Conservation (phyloP, 2,113 vertebrate species). For the Neogobius melanostomus region DNA sequence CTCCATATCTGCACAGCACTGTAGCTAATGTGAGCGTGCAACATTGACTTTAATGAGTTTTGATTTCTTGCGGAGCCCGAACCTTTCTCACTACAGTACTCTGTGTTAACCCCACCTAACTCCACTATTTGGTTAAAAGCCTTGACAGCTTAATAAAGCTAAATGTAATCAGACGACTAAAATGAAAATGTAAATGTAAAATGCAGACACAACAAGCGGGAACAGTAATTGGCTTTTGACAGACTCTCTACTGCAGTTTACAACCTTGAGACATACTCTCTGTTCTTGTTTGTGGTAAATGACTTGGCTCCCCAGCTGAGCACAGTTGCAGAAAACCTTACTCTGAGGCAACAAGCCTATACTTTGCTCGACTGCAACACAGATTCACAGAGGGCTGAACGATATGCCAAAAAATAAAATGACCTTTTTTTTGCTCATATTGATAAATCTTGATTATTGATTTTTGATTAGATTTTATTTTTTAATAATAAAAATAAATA, state of each 20-base stretch:
- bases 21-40: not conserved
- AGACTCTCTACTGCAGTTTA: not conserved
- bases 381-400: too few relatives aligned
- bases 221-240: constrained; percentile 3
- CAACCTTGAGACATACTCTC: not conserved
- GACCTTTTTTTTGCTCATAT: too few relatives aligned
- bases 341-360: not conserved
- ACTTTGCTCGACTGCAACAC: not conserved
- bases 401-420: too few relatives aligned
- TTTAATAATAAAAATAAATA: too few relatives aligned
- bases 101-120: not conserved
- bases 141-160: not conserved
- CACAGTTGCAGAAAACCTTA: not conserved
- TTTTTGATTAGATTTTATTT: too few relatives aligned
- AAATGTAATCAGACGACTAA: not conserved
- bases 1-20: too few relatives aligned
- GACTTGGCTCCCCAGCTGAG: constrained; percentile 1
- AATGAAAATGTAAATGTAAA: not conserved
- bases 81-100: too few relatives aligned
- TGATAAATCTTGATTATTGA: too few relatives aligned
- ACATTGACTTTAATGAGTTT: constrained; percentile 43
- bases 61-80: too few relatives aligned
- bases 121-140: constrained; percentile 42
- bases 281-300: constrained; percentile 6
- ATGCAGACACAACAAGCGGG: not conserved